Base-by-base conservation (phyloP, 2,113 vertebrate species). In the Eonycteris spelaea region DNA sequence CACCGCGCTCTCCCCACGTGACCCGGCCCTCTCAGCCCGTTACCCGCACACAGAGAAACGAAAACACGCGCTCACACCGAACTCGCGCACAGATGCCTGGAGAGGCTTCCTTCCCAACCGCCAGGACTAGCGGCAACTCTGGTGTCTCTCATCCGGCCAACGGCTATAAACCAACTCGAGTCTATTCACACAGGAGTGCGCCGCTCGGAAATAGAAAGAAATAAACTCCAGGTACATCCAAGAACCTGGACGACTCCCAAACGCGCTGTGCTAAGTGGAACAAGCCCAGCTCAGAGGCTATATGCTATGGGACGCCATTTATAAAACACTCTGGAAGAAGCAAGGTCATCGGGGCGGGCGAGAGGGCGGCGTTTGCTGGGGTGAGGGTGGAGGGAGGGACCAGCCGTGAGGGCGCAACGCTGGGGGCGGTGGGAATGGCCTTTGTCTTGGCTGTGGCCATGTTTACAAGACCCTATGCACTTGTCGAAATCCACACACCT, bases 21-120 rank as follows among this genome's bases (percentile, higher is more conserved):
- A 43, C 28, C 26, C 67, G 28, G 26, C 30, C 7, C 2, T 14
- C 55, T 12, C 15, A 14, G 24, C 14, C 43, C 57, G 5, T 28
- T 33, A 73, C 48, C 55, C 11, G 30, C 63, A 85, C 73, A 86
- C 74, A 48, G 9, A 65, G 67, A 79, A 65, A 28, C 14, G 2
- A 61, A 92, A 75, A 59, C 38, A 7, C 1, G 18, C 16, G 40
- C 1, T 16, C 43, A 22, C n/a, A 53, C 65, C 77, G 35, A 85
- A 91, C 16, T 2, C 82, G 33, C 8, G 24, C 87, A 43, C 82
- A 59, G 35, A 30, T 1, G 4, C 65, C 18, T 24, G 33, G 0
- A 21, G 40, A 0, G 3, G 21, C 55, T 85, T 78, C 13, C 1
- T 15, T 9, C 12, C 2, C 1, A 45, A 35, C 0, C 48, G 14